Evolutionary conservation across 2,113 vertebrate genomes (phyloP).

Genomic region (Nothoprocta pentlandii): DNA sequence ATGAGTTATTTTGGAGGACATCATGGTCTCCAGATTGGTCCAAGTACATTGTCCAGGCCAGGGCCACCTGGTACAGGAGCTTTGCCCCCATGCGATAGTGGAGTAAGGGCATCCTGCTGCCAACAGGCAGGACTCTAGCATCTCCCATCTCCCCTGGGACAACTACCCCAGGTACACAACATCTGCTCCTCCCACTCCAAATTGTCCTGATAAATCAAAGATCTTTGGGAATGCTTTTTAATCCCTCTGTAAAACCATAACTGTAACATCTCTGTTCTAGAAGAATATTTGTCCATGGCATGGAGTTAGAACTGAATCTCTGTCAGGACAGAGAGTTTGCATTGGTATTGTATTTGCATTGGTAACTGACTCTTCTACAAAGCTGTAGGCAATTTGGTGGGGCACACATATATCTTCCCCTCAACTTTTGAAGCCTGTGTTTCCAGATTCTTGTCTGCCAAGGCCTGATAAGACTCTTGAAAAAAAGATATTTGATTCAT

Average conservation of each 20-base stretch:
- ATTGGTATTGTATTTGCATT: not conserved
- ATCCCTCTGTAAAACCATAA: not conserved
- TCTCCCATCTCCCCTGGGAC: not conserved
- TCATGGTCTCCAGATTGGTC: not conserved
- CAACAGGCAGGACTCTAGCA: not conserved
- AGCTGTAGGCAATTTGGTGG: not conserved
- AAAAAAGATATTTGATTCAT: not conserved
- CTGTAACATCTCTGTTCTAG: not conserved
- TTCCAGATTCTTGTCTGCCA: not conserved
- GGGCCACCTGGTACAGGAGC: not conserved
- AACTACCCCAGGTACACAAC: not conserved
- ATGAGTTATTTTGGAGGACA: rapidly evolving
- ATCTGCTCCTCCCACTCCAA: not conserved
- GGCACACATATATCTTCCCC: not conserved
- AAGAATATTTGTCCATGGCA: not conserved
- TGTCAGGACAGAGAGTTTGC: not conserved
- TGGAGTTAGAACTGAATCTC: not conserved
- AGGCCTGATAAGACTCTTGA: not conserved
- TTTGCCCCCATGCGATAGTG: not conserved
- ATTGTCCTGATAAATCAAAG: not conserved
- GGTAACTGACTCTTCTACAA: not conserved
- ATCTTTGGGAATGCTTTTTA: not conserved
- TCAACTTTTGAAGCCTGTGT: not conserved
- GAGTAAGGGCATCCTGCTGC: not conserved
- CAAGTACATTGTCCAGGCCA: too few species aligned